phyloP scores from a whole-genome alignment of 2,888 invertebrate species.

The Euplexia lucipara region DNA sequence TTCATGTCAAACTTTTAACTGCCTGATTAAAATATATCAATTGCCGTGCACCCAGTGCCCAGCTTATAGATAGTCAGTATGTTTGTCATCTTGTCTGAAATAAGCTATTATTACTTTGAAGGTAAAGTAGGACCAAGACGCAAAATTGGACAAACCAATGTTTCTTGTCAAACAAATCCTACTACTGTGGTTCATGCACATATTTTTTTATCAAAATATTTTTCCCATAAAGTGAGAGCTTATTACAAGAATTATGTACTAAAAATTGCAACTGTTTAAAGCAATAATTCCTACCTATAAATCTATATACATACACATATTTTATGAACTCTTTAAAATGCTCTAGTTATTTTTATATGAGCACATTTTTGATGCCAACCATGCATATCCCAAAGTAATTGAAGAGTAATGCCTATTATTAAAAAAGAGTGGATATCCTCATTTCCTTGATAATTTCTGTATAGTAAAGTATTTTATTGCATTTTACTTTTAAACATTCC shows the following conservation, averaged over 20 bases:
- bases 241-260: slow-evolving; percentile 13
- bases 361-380: not conserved
- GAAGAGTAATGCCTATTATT: not conserved
- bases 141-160: too few relatives aligned
- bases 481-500: slow-evolving; percentile 41
- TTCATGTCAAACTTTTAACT: too few relatives aligned
- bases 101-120: too few relatives aligned
- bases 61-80: too few relatives aligned
- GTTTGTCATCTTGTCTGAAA: too few relatives aligned
- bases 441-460: not conserved
- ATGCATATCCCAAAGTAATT: slow-evolving; percentile 17
- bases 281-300: not conserved
- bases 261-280: slow-evolving; percentile 6
- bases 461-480: slow-evolving; percentile 25
- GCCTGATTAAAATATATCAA: too few relatives aligned
- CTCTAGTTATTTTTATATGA: slow-evolving; percentile 28
- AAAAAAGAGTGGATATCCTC: not conserved
- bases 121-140: too few relatives aligned
- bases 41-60: too few relatives aligned
- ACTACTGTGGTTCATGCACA: too few relatives aligned
- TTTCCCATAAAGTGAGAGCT: not conserved
- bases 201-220: not conserved
- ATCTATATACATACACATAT: not conserved
- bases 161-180: too few relatives aligned
- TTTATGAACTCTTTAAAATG: slow-evolving; percentile 14